Percentiles rank a stretch among this genome's conserved stretches.
phyloP scores from a whole-genome alignment of 1,140 invertebrate genomes.

The Cheumatopsyche charites region DNA sequence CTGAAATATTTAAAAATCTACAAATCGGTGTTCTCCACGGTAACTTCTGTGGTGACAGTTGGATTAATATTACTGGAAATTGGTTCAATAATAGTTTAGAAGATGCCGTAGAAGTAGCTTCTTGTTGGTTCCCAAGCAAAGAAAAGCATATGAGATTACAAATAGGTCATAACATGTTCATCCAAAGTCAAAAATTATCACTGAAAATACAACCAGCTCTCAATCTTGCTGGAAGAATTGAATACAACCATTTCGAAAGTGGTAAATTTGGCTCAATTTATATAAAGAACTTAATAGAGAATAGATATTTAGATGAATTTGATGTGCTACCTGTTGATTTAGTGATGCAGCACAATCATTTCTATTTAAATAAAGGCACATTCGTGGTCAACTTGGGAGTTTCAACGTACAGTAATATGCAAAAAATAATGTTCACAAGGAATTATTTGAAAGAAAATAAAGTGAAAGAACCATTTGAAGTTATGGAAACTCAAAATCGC shows the following conservation, averaged over 20 bases:
- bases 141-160: constrained; percentile 69
- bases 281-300: constrained; percentile 80
- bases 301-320: constrained; percentile 72
- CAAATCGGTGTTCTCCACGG: constrained; percentile 84
- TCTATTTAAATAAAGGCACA: constrained; percentile 82
- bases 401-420: constrained; percentile 81
- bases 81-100: constrained; percentile 77
- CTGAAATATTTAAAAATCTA: constrained; percentile 81
- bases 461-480: constrained; percentile 85
- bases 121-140: constrained; percentile 73
- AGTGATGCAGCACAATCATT: constrained; percentile 86
- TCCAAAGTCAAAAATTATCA: constrained; percentile 75
- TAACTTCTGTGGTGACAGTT: constrained; percentile 75
- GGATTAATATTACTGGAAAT: constrained; percentile 87
- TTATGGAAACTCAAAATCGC: constrained; percentile 65
- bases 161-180: constrained; percentile 86
- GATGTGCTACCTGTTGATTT: constrained; percentile 74
- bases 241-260: constrained; percentile 86
- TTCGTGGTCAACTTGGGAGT: constrained; percentile 89
- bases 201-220: constrained; percentile 84
- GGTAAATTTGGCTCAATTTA: constrained; percentile 84
- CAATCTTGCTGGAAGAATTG: constrained; percentile 79
- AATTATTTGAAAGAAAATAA: constrained; percentile 89
- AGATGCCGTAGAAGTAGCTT: constrained; percentile 77
- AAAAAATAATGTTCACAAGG: constrained; percentile 83